Evolutionary conservation across 2,113 vertebrate genomes (phyloP), one percentile per base, ranked within the genome.

Genomic region (Pygoscelis antarcticus): DNA sequence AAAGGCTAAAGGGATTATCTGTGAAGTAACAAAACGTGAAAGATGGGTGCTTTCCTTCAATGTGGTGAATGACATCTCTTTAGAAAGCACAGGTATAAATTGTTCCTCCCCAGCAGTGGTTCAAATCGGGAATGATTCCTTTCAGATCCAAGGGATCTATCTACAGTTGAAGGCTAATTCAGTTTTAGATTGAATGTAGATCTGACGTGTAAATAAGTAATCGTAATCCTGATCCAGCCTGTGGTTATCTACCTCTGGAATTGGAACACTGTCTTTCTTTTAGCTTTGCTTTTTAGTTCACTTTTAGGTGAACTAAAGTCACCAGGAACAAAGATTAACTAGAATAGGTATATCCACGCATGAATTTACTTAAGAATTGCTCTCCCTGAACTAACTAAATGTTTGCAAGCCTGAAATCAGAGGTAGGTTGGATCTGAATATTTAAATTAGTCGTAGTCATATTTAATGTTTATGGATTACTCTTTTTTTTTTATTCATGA

Each of bases 1-100:
- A 54, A 89, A 60, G 83, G 93, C 91, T 94, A 76, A 94, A 85
- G 62, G 91, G 93, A 96, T 94, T 94, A 95, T 87, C 75, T 91
- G 51, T 66, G 57, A 57, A 89, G 77, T 47, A 62, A 54, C 25
- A 82, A 57, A 79, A 76, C 1, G 34, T 34, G 76, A 47, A 51
- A 65, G 65, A 68, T 54, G 40, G 84, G 76, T 34, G 40, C 68
- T 80, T 65, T 61, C 62, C 51, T 55, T 85, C 57, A 46, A 10
- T n/a, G 46, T 16, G 36, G 25, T 38, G 47, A 91, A 22, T 71
- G 74, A 16, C 40, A 49, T 60, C 72, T 78, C 76, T 69, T 66
- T 46, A 32, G 69, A 89, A 89, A 69, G 58, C 81, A 77, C 87
- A 79, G 70, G 89, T 96, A 77, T 38, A 60, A 70, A 32, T 49